Evolutionary conservation across 2,797 vertebrate species (phyloP).

Genomic region (Acipenser ruthenus): DNA sequence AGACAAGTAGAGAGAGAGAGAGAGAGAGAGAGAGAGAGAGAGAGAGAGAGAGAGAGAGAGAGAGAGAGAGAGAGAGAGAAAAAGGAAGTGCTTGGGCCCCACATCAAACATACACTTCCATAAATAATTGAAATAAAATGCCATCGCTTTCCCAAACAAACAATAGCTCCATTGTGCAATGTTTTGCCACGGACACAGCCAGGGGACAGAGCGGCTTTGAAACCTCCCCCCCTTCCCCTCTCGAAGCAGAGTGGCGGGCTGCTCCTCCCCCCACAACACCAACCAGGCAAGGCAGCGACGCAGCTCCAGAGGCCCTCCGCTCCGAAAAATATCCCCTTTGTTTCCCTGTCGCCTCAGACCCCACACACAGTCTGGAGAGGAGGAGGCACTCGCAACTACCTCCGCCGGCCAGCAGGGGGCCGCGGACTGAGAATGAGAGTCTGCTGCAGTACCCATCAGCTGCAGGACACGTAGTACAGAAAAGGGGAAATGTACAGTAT

Average conservation of each 20-base stretch:
- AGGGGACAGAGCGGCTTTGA: slow-evolving; percentile 67
- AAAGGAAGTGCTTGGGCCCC: slow-evolving; percentile 53
- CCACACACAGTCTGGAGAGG: slow-evolving; percentile 29
- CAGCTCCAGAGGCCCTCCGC: slow-evolving; percentile 25
- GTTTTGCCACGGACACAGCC: slow-evolving; percentile 62
- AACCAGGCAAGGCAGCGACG: slow-evolving; percentile 29
- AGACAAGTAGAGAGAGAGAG: slow-evolving; percentile 17
- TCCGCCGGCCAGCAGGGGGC: slow-evolving; percentile 42
- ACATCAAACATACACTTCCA: slow-evolving; percentile 77
- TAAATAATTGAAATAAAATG: slow-evolving; percentile 84
- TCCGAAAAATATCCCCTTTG: slow-evolving; percentile 48
- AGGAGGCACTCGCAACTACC: slow-evolving; percentile 25
- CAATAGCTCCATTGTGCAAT: slow-evolving; percentile 75
- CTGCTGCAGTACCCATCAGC: neutral
- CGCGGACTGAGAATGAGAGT: neutral
- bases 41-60: slow-evolving; percentile 26
- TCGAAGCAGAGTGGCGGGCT: slow-evolving; percentile 26
- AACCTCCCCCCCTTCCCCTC: slow-evolving; percentile 28
- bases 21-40: slow-evolving; percentile 33
- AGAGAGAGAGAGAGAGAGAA: slow-evolving; percentile 32
- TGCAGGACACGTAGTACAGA: too few relatives aligned
- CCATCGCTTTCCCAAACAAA: slow-evolving; percentile 67
- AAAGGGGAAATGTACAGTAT: too few relatives aligned
- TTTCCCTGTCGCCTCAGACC: slow-evolving; percentile 37
- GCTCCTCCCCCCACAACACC: slow-evolving; percentile 24